phyloP scores from a whole-genome alignment of 2,797 vertebrate genomes.

The Galagoides demidoff region DNA sequence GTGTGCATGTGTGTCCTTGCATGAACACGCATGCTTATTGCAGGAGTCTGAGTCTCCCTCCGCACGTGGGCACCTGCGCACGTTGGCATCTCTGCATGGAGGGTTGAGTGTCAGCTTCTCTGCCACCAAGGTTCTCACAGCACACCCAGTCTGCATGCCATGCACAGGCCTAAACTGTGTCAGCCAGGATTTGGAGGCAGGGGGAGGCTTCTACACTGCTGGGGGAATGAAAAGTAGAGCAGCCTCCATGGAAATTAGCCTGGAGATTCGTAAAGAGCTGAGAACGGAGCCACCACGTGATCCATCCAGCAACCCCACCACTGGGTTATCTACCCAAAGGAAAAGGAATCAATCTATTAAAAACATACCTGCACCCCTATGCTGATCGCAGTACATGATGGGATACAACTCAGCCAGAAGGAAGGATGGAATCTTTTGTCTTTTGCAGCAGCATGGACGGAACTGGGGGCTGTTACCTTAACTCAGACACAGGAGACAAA shows the following conservation, averaged over 20 bases:
- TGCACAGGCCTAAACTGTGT: accelerated
- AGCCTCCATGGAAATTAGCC: neutral
- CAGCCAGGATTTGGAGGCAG: neutral
- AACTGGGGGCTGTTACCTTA: neutral
- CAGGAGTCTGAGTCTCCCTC: neutral
- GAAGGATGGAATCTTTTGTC: neutral
- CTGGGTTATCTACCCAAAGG: neutral
- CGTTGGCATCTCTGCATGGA: neutral
- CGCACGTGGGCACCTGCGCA: neutral
- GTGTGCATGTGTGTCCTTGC: neutral
- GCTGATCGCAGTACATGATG: neutral
- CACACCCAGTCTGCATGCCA: neutral
- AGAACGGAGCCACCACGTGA: neutral
- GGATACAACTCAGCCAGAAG: neutral
- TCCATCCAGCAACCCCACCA: neutral
- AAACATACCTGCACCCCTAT: neutral
- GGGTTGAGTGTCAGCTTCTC: neutral
- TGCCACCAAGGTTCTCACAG: neutral
- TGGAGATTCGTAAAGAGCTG: neutral
- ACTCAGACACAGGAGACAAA: neutral
- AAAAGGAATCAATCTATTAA: neutral
- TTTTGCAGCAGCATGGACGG: neutral
- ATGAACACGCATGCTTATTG: accelerated
- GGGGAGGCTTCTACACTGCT: neutral
- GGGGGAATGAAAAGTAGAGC: neutral